These are phyloP conservation scores for Eupleurogrammus muticus DNA, from an alignment of 2,797 vertebrate species.

Conservation along the genomic window DNA sequence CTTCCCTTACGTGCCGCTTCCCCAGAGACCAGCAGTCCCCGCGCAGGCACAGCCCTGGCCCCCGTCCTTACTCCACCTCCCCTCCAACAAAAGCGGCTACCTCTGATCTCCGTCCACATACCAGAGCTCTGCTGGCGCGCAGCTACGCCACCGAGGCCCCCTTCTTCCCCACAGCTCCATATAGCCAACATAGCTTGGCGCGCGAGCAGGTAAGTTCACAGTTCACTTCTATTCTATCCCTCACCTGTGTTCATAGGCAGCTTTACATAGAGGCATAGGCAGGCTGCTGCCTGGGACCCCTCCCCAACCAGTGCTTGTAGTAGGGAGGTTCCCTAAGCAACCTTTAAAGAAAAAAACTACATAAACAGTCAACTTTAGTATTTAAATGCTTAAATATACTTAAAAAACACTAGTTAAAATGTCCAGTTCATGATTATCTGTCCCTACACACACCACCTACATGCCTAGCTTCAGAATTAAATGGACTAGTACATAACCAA, in stretches of 20 bases:
- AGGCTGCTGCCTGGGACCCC: too few relatives aligned
- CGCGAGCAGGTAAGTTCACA: conserved; percentile 44
- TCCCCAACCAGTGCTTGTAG: too few relatives aligned
- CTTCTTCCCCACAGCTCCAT: conserved; percentile 40
- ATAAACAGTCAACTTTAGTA: too few relatives aligned
- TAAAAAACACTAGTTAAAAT: too few relatives aligned
- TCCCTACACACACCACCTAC: too few relatives aligned
- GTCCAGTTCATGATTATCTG: too few relatives aligned
- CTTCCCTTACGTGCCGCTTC: conserved; percentile 55
- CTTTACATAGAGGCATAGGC: too few relatives aligned
- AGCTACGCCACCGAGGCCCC: conserved; percentile 69
- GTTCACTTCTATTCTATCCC: neutral
- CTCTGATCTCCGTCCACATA: conserved; percentile 72
- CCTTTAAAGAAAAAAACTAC: too few relatives aligned
- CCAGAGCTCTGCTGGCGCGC: conserved; percentile 60
- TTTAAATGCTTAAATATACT: too few relatives aligned
- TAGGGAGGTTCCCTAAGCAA: too few relatives aligned
- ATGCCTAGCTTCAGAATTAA: too few relatives aligned
- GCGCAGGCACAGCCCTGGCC: conserved; percentile 51
- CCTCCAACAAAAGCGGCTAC: conserved; percentile 78
- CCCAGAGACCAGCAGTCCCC: conserved; percentile 81
- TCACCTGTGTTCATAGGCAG: conserved; percentile 1
- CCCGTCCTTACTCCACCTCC: conserved; percentile 55
- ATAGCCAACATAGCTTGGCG: conserved; percentile 12
- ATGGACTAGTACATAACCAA: neutral